Base-by-base conservation (phyloP, 2,888 invertebrate genomes). In the Torymus aiolomorphi region DNA sequence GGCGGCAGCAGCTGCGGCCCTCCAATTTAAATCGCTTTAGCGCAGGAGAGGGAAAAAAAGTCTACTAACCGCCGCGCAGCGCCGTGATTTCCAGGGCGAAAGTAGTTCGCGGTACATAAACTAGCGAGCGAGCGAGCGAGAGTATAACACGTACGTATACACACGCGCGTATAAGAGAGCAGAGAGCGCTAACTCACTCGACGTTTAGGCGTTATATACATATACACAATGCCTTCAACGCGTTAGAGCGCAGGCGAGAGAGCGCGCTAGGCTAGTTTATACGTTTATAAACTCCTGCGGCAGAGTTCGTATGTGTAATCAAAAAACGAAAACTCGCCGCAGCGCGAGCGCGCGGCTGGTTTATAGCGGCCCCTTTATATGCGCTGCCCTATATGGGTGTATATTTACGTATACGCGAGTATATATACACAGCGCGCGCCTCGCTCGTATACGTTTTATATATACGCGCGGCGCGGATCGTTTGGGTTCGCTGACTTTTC, bases 401-500 rank as follows among this genome's bases (percentile, higher is more conserved):
- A 14, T 20, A 52, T 16, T 12, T 52, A 51, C 10, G 51, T 59
- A 49, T 52, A 42, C 31, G 14, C 49, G 31, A 10, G 14, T 42
- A 42, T 8, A 5, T 42, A 42, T 42, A 42, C 8, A 42, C 42
- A 42, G 8, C 8, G 1, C 42, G n/a, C n/a, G n/a, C n/a, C n/a
- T n/a, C 8, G 42, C 42, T 42, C 42, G 42, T 42, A 20, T 20
- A 42, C 42, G 42, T 42, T 42, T 42, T 42, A 42, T 42, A 42
- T 42, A 42, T 3, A 31, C 52, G n/a, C 56, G 56, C 54, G 49
- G 2, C 20, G 20, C 20, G 16, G 18, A 20, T 67, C 66, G 66
- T 49, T 42, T 52, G 67, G 73, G 67, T 73, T 70, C 73, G 62
- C 69, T 74, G 74, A 74, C 69, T 75, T 79, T 74, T 70, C 70